Evolutionary conservation across 2,797 vertebrate species (phyloP).

Genomic region (Sandelia bainsii): DNA sequence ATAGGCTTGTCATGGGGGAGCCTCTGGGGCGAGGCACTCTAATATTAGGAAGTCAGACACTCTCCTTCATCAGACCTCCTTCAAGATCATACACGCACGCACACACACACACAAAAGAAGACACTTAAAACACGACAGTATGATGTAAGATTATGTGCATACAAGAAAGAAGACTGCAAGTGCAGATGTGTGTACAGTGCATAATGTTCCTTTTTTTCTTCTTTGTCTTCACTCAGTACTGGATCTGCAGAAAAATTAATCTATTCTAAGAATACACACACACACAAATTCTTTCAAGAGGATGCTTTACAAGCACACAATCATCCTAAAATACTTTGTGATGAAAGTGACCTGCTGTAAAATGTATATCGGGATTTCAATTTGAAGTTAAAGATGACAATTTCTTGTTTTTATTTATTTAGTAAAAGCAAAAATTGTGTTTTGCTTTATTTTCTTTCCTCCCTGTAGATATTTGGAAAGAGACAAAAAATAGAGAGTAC

Average conservation of each 20-base stretch:
- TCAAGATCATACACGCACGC: slow-evolving; percentile 1
- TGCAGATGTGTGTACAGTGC: not conserved
- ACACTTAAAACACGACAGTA: not conserved
- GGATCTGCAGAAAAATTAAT: not conserved
- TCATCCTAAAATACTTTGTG: not conserved
- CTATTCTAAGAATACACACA: not conserved
- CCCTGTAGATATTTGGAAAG: not conserved
- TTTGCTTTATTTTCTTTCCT: slow-evolving; percentile 8
- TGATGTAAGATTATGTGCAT: slow-evolving; percentile 27
- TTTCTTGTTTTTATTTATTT: not conserved
- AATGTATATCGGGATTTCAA: not conserved
- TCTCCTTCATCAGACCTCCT: slow-evolving; percentile 41
- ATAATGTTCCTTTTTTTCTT: not conserved
- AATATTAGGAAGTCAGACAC: slow-evolving; percentile 64
- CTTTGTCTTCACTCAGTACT: not conserved
- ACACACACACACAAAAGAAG: slow-evolving; percentile 3
- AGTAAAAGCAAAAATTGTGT: not conserved
- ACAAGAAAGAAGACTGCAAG: slow-evolving; percentile 9
- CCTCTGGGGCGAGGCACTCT: slow-evolving; percentile 64
- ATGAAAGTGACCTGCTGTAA: not conserved
- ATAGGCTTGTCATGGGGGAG: slow-evolving; percentile 66
- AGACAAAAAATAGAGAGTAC: not conserved
- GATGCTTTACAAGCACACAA: not conserved
- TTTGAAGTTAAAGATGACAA: not conserved
- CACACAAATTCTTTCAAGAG: not conserved